phyloP scores from a whole-genome alignment of 2,113 vertebrate species.

The Grallaria varia region DNA sequence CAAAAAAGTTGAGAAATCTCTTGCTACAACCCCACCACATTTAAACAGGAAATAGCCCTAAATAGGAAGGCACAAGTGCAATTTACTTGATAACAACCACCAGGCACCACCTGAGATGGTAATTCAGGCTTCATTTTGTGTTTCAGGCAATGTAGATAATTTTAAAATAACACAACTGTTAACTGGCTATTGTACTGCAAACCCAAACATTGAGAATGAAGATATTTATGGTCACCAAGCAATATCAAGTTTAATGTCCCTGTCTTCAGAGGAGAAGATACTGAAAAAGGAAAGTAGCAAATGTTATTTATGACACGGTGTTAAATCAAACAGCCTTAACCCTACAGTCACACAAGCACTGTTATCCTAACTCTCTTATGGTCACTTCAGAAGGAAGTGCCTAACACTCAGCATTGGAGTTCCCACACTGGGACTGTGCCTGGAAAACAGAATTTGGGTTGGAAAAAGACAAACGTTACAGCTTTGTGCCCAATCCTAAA shows the following conservation, averaged over 20 bases:
- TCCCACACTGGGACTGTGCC: not conserved
- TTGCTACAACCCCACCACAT: rapidly evolving
- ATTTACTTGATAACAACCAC: not conserved
- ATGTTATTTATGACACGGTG: not conserved
- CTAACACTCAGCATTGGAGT: not conserved
- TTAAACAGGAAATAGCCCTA: not conserved
- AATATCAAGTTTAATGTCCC: not conserved
- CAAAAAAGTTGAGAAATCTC: not conserved
- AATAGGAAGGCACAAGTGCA: not conserved
- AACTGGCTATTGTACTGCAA: not conserved
- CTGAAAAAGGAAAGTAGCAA: not conserved
- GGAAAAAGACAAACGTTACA: not conserved
- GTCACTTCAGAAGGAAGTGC: not conserved
- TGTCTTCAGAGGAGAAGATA: not conserved
- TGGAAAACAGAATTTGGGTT: not conserved
- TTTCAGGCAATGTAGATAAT: not conserved
- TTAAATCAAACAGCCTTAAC: not conserved
- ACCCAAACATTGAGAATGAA: not conserved
- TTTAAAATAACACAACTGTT: not conserved
- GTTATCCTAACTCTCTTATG: not conserved
- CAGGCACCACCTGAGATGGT: not conserved
- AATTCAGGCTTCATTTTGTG: not conserved
- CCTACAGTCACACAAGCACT: not conserved
- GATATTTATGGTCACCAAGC: not conserved
- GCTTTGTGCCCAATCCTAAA: not conserved